Conservation (phyloP, 1,140 invertebrate genomes). For the Drosophila parvula region DNA sequence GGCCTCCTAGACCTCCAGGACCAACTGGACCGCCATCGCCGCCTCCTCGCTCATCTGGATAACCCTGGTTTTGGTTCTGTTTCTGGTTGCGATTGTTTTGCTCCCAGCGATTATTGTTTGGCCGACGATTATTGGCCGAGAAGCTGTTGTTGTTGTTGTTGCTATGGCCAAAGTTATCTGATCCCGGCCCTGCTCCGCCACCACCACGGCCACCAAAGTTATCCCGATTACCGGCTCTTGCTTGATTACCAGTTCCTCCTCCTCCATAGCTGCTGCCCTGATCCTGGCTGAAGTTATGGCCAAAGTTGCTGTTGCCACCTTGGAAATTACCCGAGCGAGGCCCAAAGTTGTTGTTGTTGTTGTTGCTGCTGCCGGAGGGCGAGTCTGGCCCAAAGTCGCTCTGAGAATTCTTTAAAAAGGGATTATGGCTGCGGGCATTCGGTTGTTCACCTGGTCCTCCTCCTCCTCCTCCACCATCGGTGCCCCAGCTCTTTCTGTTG, state of each 20-base stretch:
- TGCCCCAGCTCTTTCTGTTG: constrained; percentile 21
- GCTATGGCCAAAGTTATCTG: constrained; percentile 15
- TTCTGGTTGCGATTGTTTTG: constrained; percentile 40
- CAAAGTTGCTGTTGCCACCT: neutral
- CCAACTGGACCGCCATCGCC: neutral
- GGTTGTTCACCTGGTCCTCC: neutral
- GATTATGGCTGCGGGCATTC: neutral
- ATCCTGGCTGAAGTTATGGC: constrained; percentile 15
- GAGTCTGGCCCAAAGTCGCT: neutral
- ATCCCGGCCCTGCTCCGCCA: neutral
- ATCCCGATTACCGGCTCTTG: constrained; percentile 2
- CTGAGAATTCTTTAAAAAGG: constrained; percentile 15
- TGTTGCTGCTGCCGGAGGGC: neutral
- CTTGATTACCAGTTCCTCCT: constrained; percentile 5
- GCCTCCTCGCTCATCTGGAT: constrained; percentile 6
- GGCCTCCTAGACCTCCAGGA: neutral
- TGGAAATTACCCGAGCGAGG: neutral
- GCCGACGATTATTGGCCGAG: constrained; percentile 13
- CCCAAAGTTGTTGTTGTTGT: constrained; percentile 6
- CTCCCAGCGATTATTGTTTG: constrained; percentile 29
- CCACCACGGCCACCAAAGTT: constrained; percentile 11
- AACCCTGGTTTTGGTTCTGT: constrained; percentile 25
- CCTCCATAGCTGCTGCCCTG: neutral
- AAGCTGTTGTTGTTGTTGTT: constrained; percentile 22
- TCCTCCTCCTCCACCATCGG: neutral